These are phyloP conservation scores for Trichopria drosophilae DNA, from an alignment of 2,888 invertebrate genomes.

Conservation along the genomic window DNA sequence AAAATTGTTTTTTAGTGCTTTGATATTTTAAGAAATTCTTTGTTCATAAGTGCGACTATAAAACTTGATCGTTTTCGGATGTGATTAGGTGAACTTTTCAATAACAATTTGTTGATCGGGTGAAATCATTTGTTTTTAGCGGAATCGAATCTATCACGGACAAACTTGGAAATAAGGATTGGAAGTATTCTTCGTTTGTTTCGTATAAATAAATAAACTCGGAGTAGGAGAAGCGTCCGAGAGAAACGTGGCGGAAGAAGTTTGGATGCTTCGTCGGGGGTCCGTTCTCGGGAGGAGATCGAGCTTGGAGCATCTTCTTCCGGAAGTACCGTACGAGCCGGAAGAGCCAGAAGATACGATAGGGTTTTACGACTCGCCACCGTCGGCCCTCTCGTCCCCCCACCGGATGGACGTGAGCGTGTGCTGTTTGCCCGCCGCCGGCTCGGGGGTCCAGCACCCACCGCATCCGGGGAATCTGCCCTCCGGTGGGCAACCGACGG, in stretches of 20 bases:
- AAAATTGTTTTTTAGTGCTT: no score
- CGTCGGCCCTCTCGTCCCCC: constrained; percentile 37
- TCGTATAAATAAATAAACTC: constrained; percentile 1
- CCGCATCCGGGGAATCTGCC: constrained; percentile 45
- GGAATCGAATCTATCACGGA: no score
- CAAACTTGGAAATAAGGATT: background rate
- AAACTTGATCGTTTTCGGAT: no score
- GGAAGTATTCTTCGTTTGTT: no score
- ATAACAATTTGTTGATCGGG: no score
- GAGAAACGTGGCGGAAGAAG: constrained; percentile 34
- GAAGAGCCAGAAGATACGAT: constrained; percentile 29
- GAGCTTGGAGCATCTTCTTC: constrained; percentile 44
- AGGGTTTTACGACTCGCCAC: constrained; percentile 54
- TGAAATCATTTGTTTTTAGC: no score
- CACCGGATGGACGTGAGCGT: constrained; percentile 57
- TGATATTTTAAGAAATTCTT: no score
- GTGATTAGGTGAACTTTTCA: no score
- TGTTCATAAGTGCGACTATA: no score
- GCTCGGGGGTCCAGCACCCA: constrained; percentile 54
- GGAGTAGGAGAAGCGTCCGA: constrained; percentile 1
- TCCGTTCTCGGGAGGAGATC: constrained; percentile 47
- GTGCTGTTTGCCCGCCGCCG: constrained; percentile 55
- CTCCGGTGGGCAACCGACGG: constrained; percentile 46
- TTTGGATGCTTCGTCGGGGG: constrained; percentile 56
- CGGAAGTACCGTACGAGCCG: constrained; percentile 28